phyloP scores from a whole-genome alignment of 2,797 vertebrate genomes.

The Aplochiton taeniatus region DNA sequence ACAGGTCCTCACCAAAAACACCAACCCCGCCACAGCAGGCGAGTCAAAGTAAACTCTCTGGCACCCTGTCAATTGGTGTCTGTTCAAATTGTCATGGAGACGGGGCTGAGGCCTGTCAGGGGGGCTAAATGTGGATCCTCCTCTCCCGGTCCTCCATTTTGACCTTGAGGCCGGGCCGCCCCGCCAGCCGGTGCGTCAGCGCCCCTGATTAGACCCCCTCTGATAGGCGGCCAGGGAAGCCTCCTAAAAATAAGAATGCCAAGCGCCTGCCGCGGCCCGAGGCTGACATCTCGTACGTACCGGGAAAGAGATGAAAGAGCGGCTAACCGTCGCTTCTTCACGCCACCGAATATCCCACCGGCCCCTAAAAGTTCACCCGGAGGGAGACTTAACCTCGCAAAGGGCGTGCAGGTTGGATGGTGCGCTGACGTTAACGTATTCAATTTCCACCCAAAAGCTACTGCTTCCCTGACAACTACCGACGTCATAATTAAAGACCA shows the following conservation, averaged over 20 bases:
- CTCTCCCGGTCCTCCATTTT: conserved; percentile 43
- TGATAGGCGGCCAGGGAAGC: conserved; percentile 39
- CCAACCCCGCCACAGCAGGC: too few relatives aligned
- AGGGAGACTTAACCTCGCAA: too few relatives aligned
- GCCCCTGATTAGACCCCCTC: conserved; percentile 23
- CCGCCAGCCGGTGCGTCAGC: conserved; percentile 32
- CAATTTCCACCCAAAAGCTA: too few relatives aligned
- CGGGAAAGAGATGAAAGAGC: background rate
- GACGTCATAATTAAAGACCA: too few relatives aligned
- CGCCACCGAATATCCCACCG: background rate
- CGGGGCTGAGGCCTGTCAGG: conserved; percentile 57
- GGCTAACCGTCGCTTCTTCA: background rate
- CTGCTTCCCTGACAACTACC: too few relatives aligned
- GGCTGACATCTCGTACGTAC: conserved; percentile 26
- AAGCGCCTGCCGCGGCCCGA: conserved; percentile 21
- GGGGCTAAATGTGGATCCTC: conserved; percentile 66
- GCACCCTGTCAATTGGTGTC: conserved; percentile 30
- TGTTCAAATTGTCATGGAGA: conserved; percentile 58
- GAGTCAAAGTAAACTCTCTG: background rate
- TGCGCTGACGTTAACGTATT: too few relatives aligned
- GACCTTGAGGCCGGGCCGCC: conserved; percentile 52
- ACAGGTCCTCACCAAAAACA: too few relatives aligned
- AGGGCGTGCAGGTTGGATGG: too few relatives aligned
- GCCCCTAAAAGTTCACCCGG: too few relatives aligned
- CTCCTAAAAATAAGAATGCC: conserved; percentile 43